Conservation (phyloP, 2,888 invertebrate species). For the Folsomia candida region DNA sequence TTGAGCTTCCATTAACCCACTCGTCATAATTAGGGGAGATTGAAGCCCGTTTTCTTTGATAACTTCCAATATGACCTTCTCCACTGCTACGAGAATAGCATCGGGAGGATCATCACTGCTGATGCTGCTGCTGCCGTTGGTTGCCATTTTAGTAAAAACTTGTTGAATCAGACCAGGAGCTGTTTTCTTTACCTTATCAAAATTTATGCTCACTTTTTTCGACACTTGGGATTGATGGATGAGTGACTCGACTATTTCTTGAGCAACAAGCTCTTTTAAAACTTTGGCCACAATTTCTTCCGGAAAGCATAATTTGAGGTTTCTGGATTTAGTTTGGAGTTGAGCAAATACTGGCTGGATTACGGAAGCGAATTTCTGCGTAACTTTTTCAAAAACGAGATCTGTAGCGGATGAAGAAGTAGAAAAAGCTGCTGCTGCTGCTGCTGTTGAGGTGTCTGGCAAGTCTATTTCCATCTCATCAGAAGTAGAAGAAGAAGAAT, state of each 20-base stretch:
- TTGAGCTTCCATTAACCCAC: neutral
- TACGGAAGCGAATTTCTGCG: neutral
- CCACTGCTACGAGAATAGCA: neutral
- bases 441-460: neutral
- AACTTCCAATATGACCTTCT: neutral
- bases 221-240: neutral
- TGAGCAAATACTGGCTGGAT: slow-evolving; percentile 5
- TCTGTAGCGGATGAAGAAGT: neutral
- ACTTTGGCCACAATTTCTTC: slow-evolving; percentile 4
- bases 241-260: slow-evolving; percentile 2
- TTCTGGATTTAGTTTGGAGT: neutral
- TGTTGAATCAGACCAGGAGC: neutral
- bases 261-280: neutral
- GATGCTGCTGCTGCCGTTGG: neutral
- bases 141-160: neutral
- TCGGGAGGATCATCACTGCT: neutral
- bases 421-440: neutral
- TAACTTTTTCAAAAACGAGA: slow-evolving; percentile 10
- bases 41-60: neutral
- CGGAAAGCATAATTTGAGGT: neutral
- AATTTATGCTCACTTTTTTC: slow-evolving; percentile 4
- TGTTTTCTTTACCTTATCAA: neutral
- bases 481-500: neutral
- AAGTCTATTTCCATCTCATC: slow-evolving; percentile 4
- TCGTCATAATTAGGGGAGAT: neutral